Base-by-base conservation (phyloP, 2,113 vertebrate genomes). In the Lepus europaeus region DNA sequence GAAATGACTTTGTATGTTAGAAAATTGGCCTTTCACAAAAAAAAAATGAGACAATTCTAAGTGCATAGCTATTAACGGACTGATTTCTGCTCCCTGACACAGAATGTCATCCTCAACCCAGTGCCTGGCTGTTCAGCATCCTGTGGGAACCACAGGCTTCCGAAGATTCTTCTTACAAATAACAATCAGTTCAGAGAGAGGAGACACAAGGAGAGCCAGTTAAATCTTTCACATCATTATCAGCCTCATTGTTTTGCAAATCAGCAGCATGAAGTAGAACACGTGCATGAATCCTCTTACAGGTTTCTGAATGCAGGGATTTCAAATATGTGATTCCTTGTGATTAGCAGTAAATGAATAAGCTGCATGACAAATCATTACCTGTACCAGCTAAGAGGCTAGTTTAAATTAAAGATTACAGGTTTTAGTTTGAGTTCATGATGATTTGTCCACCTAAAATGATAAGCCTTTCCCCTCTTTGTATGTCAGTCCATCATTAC, bases 221-320 rank as follows among this genome's bases (percentile, higher is more conserved):
- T 98, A 98, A 98, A 99, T 98, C 98, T 98, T 98, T 97, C 97
- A 97, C 94, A 98, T 99, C 98, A 98, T 98, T 98, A 98, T 97
- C 98, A 97, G 97, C 93, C 97, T 98, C 97, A 99, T 99, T 99
- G 99, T 99, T 98, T 98, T 98, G 98, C 98, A 99, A 99, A 99
- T 99, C 98, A 98, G 98, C 61, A 98, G 98, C 97, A 98, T 97
- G 97, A 98, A 98, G 97, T 97, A 97, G 97, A 98, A 98, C 98
- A 98, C 98, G 98, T 99, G 96, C 95, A 82, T 56, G 93, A 97
- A 95, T 95, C 94, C 95, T 97, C 97, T 98, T 95, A 96, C 94
- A 90, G 97, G 96, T 97, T 96, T 97, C 97, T 97, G 96, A 97
- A 96, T 97, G 97, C 85, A 80, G 89, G 74, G 96, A 97, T 98